Evolutionary conservation across 2,113 vertebrate species (phyloP), one percentile per base, ranked within the genome.

Genomic region (Anser brachyrhynchus): DNA sequence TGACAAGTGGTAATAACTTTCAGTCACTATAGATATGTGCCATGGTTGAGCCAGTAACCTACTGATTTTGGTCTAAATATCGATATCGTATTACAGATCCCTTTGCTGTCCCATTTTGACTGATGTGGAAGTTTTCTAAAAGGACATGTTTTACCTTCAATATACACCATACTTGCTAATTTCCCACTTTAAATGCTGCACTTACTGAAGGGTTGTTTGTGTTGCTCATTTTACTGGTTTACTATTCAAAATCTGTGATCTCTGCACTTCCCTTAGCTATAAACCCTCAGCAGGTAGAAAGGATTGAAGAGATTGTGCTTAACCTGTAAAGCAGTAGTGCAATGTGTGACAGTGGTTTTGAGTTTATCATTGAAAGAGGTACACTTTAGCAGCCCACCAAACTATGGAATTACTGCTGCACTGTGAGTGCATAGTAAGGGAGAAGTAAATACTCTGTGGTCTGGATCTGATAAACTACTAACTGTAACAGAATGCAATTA

Each of bases 401-500:
- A 49, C 51, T 3, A 1, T 6, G 37, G 33, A 77, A 28, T 73
- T 59, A 70, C 10, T 43, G 59, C 87, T 17, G n/a, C 17, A 44
- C 84, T 43, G 39, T 21, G 65, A 78, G 75, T 19, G 67, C 78
- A 67, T 71, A 73, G 73, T 16, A 6, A 86, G 59, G 71, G 78
- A 92, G 87, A n/a, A 77, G 58, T 43, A 51, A 85, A 64, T 3
- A 74, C 43, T 64, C 46, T 17, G 26, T 29, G 80, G 73, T 41
- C n/a, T 66, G 83, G 69, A 84, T 95, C 75, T 95, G 91, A 96
- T 65, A 54, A 93, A 94, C 25, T 49, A 21, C 72, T 49, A 58
- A 65, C 77, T 41, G 92, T 55, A 88, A 90, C 73, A 82, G 75
- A 44, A n/a, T 11, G 84, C 66, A 96, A 96, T 96, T 87, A 94